Base-by-base conservation (phyloP, 2,888 invertebrate genomes). In the Ochlodes sylvanus region DNA sequence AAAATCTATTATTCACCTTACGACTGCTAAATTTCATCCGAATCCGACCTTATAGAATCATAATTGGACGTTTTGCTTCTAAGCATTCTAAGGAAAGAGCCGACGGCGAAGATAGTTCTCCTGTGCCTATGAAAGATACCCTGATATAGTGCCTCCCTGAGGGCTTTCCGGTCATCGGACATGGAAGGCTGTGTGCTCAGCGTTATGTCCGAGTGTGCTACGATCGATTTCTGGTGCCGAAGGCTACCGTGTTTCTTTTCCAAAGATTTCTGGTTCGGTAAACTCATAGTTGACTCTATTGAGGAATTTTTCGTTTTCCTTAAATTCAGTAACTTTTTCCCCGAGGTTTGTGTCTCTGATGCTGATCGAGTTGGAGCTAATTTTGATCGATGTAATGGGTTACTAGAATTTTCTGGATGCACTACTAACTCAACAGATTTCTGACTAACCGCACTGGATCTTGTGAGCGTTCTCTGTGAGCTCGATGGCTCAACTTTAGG, bases 61-160 rank as follows among this genome's bases (percentile, higher is more conserved):
- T 96, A 96, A 85, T 96, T 96, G 70, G 96, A 96, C 79, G 96
- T 96, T 85, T 96, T 96, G 82, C 95, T 95, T 77, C 95, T 94
- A 74, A 96, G 87, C 96, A 96, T 96, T 73, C 96, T 94, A 69
- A 96, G 90, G 83, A 96, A 96, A 58, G 96, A 96, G 62, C 96
- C 96, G 66, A 96, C 94, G 7, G 96, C 96, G 82, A 96, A 96
- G 76, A 96, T 96, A 70, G 96, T 96, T 81, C 96, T 93, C 73
- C 96, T 92, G 88, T 96, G 96, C 75, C 96, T 95, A 91, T 96
- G 96, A 85, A 96, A 96, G 82, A 96, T 96, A 86, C 96, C 96
- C 88, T 96, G 96, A 85, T 96, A 96, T 76, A 96, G 90, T 71
- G 96, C 96, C 83, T 96, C 96, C 73, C 96, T 92, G 72, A 95